Evolutionary conservation across 1,140 invertebrate genomes (phyloP).

Genomic region (Pomacea maculata): DNA sequence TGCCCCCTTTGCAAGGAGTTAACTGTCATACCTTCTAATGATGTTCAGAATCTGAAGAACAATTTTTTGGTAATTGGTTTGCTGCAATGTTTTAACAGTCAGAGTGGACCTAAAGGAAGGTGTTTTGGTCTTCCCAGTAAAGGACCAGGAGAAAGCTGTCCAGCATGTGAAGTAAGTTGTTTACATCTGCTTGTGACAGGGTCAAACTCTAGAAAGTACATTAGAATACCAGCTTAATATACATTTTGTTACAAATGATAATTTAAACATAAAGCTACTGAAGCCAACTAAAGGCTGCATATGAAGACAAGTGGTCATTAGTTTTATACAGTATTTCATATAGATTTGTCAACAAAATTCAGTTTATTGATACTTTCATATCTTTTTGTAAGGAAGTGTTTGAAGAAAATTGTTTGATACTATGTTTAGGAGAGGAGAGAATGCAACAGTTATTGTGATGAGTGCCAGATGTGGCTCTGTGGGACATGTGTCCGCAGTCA

Average conservation of each 20-base stretch:
- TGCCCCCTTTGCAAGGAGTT: slow-evolving; percentile 29
- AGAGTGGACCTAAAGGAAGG: not conserved
- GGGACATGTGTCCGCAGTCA: slow-evolving; percentile 23
- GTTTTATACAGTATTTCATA: not conserved
- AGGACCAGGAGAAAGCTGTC: not conserved
- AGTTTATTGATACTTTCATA: not conserved
- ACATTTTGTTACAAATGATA: not conserved
- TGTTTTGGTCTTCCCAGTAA: not conserved
- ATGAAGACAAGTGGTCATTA: not conserved
- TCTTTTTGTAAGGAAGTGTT: not conserved
- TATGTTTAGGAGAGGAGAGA: slow-evolving; percentile 3
- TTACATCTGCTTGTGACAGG: not conserved
- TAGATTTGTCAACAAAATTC: not conserved
- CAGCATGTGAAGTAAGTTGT: slow-evolving; percentile 12
- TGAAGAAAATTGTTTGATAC: not conserved
- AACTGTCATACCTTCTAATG: slow-evolving; percentile 12
- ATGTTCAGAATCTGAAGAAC: slow-evolving; percentile 18
- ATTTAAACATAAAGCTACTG: not conserved
- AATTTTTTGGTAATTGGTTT: slow-evolving; percentile 14
- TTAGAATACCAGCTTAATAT: not conserved
- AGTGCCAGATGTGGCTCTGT: slow-evolving; percentile 29
- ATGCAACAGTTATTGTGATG: slow-evolving; percentile 13
- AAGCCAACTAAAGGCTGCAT: not conserved
- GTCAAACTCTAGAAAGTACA: not conserved
- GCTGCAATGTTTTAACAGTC: not conserved